Percentiles rank a stretch among this genome's conserved stretches.
phyloP scores from a whole-genome alignment of 1,140 invertebrate genomes.

The Aphaenogaster floridana region DNA sequence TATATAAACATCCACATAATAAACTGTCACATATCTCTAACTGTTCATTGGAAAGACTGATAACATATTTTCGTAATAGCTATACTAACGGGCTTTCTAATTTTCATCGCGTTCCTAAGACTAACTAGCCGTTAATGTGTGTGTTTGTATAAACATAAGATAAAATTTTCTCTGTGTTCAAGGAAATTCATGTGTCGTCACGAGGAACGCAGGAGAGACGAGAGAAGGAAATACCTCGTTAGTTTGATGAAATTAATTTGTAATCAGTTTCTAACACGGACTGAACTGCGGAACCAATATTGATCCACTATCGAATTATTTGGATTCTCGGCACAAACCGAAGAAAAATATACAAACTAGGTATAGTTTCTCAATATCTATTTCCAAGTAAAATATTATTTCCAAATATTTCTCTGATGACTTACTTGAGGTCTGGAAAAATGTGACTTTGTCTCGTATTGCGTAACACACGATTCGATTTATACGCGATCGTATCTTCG shows the following conservation, averaged over 20 bases:
- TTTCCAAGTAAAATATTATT: neutral
- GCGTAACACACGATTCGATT: neutral
- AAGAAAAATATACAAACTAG: neutral
- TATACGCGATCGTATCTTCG: neutral
- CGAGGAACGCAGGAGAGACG: neutral
- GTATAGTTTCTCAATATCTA: neutral
- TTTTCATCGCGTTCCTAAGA: neutral
- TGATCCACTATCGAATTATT: constrained; percentile 31
- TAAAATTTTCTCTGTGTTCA: constrained; percentile 37
- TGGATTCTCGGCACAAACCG: neutral
- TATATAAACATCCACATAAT: neutral
- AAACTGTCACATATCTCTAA: neutral
- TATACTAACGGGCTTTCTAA: neutral
- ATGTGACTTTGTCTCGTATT: neutral
- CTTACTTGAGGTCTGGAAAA: neutral
- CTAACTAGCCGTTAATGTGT: neutral
- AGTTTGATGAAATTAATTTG: constrained; percentile 42
- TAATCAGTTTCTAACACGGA: constrained; percentile 12
- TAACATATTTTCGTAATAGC: neutral
- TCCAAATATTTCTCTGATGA: neutral
- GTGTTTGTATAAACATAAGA: constrained; percentile 40
- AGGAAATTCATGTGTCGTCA: constrained; percentile 16
- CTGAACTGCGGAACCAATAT: neutral
- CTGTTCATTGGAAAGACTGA: neutral
- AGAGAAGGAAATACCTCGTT: neutral